Percentiles rank a stretch among this genome's conserved stretches.
Evolutionary conservation across 1,140 invertebrate species (phyloP).

Genomic region (Agrypnia vestita): DNA sequence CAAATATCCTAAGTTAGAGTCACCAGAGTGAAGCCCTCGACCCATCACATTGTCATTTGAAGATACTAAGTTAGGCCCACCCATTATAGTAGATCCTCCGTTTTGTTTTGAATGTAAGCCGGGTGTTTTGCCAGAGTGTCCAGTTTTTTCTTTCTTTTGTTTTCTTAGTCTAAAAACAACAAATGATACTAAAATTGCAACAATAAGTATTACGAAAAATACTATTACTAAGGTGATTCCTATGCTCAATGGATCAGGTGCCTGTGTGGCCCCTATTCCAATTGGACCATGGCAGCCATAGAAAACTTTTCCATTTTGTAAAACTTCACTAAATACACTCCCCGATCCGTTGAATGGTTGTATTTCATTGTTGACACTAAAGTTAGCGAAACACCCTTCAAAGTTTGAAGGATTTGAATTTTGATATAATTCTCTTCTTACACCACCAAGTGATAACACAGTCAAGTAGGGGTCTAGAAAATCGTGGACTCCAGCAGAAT

Average conservation of each 20-base stretch:
- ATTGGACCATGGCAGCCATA: constrained; percentile 80
- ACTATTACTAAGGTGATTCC: constrained; percentile 94
- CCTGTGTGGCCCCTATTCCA: constrained; percentile 82
- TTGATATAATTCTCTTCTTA: constrained; percentile 74
- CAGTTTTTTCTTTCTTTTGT: constrained; percentile 87
- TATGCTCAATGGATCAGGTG: constrained; percentile 89
- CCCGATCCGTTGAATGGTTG: constrained; percentile 92
- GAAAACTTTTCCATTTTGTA: constrained; percentile 80
- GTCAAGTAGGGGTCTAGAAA: constrained; percentile 93
- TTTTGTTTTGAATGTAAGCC: constrained; percentile 79
- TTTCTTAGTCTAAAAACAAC: constrained; percentile 89
- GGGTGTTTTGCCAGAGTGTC: constrained; percentile 73
- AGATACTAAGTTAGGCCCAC: constrained; percentile 74
- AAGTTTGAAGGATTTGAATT: constrained; percentile 76
- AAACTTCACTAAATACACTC: constrained; percentile 82
- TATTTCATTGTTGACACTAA: constrained; percentile 90
- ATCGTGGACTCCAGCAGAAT: constrained; percentile 88
- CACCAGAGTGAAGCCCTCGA: constrained; percentile 73
- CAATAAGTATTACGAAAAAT: constrained; percentile 91
- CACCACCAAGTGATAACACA: constrained; percentile 84
- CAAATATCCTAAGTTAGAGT: constrained; percentile 77
- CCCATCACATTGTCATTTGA: constrained; percentile 74
- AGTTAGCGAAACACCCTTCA: constrained; percentile 91
- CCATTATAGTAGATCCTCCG: constrained; percentile 73
- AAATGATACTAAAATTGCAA: constrained; percentile 91